These are phyloP conservation scores for Nipponia nippon DNA, from an alignment of 2,113 vertebrate genomes.

Conservation along the genomic window DNA sequence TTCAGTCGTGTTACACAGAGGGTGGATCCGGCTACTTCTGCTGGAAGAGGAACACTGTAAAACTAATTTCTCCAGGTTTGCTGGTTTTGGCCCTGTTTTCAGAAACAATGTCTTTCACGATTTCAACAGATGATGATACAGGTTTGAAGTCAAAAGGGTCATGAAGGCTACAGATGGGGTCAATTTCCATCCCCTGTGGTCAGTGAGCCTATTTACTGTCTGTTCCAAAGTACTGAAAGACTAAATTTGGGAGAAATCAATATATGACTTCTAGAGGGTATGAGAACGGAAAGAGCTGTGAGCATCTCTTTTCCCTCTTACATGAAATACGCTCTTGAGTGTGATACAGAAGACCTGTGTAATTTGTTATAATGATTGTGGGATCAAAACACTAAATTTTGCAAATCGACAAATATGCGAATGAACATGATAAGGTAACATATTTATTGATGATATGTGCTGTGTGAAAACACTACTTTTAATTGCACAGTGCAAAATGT, in stretches of 20 bases:
- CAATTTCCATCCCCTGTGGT: not conserved
- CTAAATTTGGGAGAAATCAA: constrained; percentile 35
- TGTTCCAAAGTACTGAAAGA: constrained; percentile 22
- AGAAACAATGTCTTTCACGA: not conserved
- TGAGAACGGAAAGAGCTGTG: not conserved
- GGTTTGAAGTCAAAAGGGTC: not conserved
- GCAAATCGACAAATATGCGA: not conserved
- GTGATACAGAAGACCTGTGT: not conserved
- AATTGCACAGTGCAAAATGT: not conserved
- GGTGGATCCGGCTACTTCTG: not conserved
- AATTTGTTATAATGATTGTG: not conserved
- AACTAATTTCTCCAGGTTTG: not conserved
- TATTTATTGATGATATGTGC: not conserved
- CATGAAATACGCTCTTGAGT: not conserved
- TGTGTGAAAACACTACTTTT: not conserved
- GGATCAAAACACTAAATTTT: not conserved
- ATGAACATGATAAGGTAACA: not conserved
- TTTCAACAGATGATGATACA: not conserved
- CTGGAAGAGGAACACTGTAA: not conserved
- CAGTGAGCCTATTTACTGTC: constrained; percentile 21
- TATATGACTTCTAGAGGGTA: constrained; percentile 3
- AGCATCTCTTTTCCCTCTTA: not conserved
- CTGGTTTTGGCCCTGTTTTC: not conserved
- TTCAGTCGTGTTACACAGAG: not conserved
- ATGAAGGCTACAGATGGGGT: not conserved